Conservation (phyloP, 1,140 invertebrate species). For the Diachasmimorpha longicaudata region DNA sequence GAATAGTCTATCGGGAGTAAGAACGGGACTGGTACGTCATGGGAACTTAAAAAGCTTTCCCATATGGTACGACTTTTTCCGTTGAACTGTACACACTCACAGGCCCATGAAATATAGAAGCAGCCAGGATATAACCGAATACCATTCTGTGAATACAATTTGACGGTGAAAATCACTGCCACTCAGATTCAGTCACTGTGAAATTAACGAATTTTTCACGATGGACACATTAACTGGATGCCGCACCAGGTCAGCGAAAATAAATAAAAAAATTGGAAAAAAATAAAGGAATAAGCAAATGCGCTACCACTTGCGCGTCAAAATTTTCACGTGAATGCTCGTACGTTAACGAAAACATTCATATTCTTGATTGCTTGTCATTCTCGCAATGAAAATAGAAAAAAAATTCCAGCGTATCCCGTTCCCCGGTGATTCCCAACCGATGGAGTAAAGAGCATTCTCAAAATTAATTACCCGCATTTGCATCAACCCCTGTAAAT, state of each 20-base stretch:
- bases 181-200: constrained; percentile 41
- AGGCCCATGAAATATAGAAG: background rate
- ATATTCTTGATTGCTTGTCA: no score
- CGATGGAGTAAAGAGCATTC: constrained; percentile 45
- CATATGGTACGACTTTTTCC: background rate
- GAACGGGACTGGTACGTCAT: no score
- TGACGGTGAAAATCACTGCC: background rate
- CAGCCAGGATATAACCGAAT: background rate
- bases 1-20: no score
- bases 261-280: background rate
- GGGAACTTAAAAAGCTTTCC: no score
- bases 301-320: no score
- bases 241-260: background rate
- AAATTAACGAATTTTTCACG: constrained; percentile 52
- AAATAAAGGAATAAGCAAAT: background rate
- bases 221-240: constrained; percentile 41
- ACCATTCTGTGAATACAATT: background rate
- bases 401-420: background rate
- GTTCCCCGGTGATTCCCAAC: background rate
- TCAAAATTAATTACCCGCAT: constrained; percentile 54
- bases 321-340: no score
- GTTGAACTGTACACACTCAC: background rate
- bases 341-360: no score
- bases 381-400: no score
- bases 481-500: constrained; percentile 50